Base-by-base conservation (phyloP, 2,888 invertebrate genomes). In the Prosopocoilus inquinatus region DNA sequence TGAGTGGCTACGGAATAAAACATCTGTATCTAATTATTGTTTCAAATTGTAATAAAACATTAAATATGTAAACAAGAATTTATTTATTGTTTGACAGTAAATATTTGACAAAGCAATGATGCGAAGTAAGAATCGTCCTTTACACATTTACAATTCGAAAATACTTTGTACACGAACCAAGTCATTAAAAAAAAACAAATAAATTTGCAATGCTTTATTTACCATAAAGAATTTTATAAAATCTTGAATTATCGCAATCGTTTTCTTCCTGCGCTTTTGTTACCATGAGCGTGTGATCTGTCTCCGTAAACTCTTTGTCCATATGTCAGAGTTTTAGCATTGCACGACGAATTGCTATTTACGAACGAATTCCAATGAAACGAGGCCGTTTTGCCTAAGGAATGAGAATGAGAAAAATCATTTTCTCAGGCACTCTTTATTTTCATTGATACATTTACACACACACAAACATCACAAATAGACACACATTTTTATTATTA, bases 301-400 rank as follows among this genome's bases (percentile, higher is more conserved):
- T 72, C 68, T 44, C 65, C 66, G 47, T 65, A 65, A 16, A 69
- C 54, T 69, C 71, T 68, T 45, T 67, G 57, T 9, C 70, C 73
- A 70, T 70, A 70, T 5, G 48, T 59, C 15, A 69, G 55, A 33
- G 67, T 62, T 2, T 61, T 39, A 47, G 49, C 58, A 20, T 62
- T 57, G 45, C 64, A 58, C 41, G 50, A 56, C 55, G 59, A 55
- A 62, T 61, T 56, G 46, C 59, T 56, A 59, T 69, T 65, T 52
- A 60, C 58, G 55, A 69, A 68, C 9, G 73, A 69, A 61, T 71
- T 67, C 72, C 72, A 69, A 41, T 36, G 20, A 15, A 32, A 44
- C n/a, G 39, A 9, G 46, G 61, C 54, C n/a, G 60, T 58, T 66
- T 67, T 35, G 50, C 57, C 47, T 50, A 53, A 9, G 59, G 60